Base-by-base conservation (phyloP, 1,140 invertebrate genomes). In the Pseudomyrmex sp. region DNA sequence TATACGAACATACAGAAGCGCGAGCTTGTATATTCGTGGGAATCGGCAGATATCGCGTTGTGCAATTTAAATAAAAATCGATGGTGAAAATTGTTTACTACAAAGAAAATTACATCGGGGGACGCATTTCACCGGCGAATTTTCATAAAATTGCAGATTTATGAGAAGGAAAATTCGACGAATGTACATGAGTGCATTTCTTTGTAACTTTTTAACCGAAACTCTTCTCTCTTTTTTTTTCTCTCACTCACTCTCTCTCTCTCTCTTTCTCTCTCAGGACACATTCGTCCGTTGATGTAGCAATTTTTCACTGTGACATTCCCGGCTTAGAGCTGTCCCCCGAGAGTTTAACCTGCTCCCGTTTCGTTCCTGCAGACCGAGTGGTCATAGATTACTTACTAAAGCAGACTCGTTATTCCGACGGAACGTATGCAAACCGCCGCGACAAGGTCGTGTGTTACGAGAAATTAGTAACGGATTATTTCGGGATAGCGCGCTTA, bases 301-400 rank as follows among this genome's bases (percentile, higher is more conserved):
- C 76, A 70, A 80, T 80, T 80, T 80, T 80, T 80, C 76, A 80
- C 54, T n/a, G 66, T 59, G 76, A 80, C 76, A 72, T 80, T 80
- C n/a, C 76, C 44, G 76, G 76, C 76, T 80, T 80, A 80, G 76
- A 72, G 54, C n/a, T 61, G 46, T 80, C 76, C 44, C 76, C 59
- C 44, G 76, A 59, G 76, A 80, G 68, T 80, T 72, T 59, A 70
- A 50, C 76, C 66, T 80, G 66, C 66, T 80, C 76, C 59, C 76
- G 76, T 80, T 80, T 59, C 76, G 66, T 80, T 72, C 66, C 20
- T 72, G 54, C 35, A 35, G 35, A 20, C 54, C 76, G 76, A 70
- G 20, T 79, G 76, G 76, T 61, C 76, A 80, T 80, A 80, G 76
- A 80, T 80, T 80, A 80, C 76, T 72, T 58, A 61, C 76, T 80